Evolutionary conservation across 1,140 invertebrate genomes (phyloP), one percentile per base, ranked within the genome.

Genomic region (Drosophila ambigua): DNA sequence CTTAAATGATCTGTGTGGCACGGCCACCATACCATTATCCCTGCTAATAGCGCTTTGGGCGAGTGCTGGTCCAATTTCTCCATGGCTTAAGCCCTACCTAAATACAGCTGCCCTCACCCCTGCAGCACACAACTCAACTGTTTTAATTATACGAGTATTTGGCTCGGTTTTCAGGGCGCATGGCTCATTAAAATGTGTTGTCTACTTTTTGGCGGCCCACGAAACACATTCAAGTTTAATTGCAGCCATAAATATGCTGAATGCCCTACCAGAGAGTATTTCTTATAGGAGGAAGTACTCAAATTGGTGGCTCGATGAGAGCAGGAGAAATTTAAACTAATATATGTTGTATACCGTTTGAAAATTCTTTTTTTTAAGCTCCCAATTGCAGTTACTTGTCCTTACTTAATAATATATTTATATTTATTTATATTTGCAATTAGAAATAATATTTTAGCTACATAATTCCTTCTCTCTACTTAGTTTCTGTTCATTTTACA

Each of bases 221-320:
- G 62, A 64, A 79, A 77, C 60, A 75, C 68, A 87, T 77, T 81
- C 58, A 64, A 74, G 60, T 85, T 85, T 81, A 85, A 85, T 87
- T 85, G 73, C 65, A 35, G 54, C 54, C 65, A 85, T 85, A 85
- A 85, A 85, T 85, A 81, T 63, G 43, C 48, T 11, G 45, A 31
- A 50, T 58, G 55, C 66, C 9, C 57, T 48, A 5, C 3, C 5
- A 26, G 8, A 35, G 5, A 35, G 20, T 20, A 46, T 15, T 8
- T 6, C 0, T 31, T 0, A 8, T 26, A 5, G 11, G 9, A 44
- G 8, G 6, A 13, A 11, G 5, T 20, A 1, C 5, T 11, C 13
- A 23, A 58, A 44, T 23, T 31, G 24, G 5, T 48, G 5, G 4
- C 8, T 16, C 0, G 11, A 31, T 28, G 26, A 1, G 26, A 7